phyloP scores from a whole-genome alignment of 2,888 invertebrate genomes.

The Molorchus minor region DNA sequence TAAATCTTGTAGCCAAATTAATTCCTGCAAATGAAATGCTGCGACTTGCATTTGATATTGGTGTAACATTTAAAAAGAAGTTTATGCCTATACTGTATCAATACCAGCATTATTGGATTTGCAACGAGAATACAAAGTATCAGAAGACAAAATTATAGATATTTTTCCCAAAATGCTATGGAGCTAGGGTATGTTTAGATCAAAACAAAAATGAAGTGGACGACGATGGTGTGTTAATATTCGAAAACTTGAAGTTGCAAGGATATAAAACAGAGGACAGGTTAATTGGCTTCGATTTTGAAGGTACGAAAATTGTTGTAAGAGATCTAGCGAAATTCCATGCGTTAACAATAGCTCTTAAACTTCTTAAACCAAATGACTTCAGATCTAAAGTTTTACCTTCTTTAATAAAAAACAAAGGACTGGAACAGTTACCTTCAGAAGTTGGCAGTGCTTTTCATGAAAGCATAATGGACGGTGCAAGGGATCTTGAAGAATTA shows the following conservation, averaged over 20 bases:
- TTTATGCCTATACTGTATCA: conserved; percentile 65
- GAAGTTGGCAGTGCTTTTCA: conserved; percentile 55
- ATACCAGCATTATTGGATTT: conserved; percentile 64
- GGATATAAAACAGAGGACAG: conserved; percentile 67
- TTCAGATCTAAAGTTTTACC: conserved; percentile 62
- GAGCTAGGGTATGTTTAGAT: conserved; percentile 64
- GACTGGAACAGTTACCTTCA: conserved; percentile 54
- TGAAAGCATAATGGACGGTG: conserved; percentile 51
- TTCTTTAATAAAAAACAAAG: conserved; percentile 55
- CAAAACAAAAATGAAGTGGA: conserved; percentile 62
- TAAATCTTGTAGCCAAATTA: conserved; percentile 68
- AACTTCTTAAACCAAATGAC: conserved; percentile 61
- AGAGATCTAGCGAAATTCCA: conserved; percentile 67
- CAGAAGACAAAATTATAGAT: conserved; percentile 59
- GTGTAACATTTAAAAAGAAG: conserved; percentile 69
- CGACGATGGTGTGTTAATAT: conserved; percentile 67
- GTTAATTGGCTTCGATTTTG: conserved; percentile 64
- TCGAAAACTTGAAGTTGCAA: conserved; percentile 67
- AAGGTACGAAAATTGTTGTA: conserved; percentile 63
- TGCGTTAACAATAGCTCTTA: conserved; percentile 67
- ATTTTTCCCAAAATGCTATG: conserved; percentile 67
- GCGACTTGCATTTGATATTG: conserved; percentile 66
- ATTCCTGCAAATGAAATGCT: conserved; percentile 67
- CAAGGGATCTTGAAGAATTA: conserved; percentile 47
- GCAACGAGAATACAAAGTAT: conserved; percentile 63